phyloP scores from a whole-genome alignment of 2,888 invertebrate species.

The Vandiemenella viatica region DNA sequence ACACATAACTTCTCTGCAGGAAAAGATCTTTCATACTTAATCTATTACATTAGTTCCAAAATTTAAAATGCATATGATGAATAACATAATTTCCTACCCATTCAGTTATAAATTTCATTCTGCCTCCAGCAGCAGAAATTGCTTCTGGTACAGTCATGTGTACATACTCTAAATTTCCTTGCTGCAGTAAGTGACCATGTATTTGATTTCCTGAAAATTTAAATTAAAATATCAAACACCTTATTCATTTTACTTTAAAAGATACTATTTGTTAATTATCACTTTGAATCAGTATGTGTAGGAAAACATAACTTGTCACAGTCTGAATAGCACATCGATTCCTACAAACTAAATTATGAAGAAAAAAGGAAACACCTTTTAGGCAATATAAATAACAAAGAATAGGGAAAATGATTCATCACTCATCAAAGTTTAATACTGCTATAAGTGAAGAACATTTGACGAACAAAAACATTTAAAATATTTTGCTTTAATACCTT shows the following conservation, averaged over 20 bases:
- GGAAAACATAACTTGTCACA: too few species aligned
- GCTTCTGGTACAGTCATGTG: constrained; percentile 40
- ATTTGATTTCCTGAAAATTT: constrained; percentile 35
- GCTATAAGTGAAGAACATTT: too few species aligned
- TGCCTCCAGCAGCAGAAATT: constrained; percentile 28
- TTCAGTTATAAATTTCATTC: constrained; percentile 26
- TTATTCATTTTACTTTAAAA: neutral
- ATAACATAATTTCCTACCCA: too few species aligned
- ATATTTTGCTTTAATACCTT: too few species aligned
- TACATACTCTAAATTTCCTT: constrained; percentile 27
- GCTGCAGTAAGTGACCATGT: constrained; percentile 28
- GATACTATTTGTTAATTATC: neutral
- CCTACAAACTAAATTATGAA: too few species aligned
- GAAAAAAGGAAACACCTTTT: too few species aligned
- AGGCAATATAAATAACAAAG: too few species aligned
- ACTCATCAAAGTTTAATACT: too few species aligned
- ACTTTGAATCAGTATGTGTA: too few species aligned
- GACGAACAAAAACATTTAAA: too few species aligned
- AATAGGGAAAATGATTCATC: too few species aligned
- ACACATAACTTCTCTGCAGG: constrained; percentile 32
- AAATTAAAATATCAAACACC: neutral
- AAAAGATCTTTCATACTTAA: neutral
- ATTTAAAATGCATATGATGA: neutral
- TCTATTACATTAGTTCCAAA: neutral
- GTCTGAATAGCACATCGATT: neutral